These are phyloP conservation scores for Hemistola chrysoprasaria DNA, from an alignment of 2,888 invertebrate genomes.

Conservation along the genomic window DNA sequence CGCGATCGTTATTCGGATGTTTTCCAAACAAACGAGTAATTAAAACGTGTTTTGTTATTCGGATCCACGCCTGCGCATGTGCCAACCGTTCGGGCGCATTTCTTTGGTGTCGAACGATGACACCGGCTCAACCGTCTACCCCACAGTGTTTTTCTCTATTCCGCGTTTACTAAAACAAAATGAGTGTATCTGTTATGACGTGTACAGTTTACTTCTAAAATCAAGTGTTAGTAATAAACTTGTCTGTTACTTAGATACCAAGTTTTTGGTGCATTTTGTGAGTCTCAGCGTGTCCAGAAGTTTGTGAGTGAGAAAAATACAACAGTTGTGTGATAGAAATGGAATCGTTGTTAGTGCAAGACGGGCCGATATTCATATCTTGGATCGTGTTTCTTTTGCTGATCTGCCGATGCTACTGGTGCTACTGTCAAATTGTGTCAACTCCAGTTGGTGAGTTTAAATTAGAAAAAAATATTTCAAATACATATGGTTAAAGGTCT, in stretches of 20 bases:
- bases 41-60: constrained; percentile 54
- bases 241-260: constrained; percentile 7
- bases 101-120: constrained; percentile 71
- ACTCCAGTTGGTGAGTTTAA: too few species aligned
- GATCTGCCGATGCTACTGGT: constrained; percentile 64
- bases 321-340: constrained; percentile 41
- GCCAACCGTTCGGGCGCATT: constrained; percentile 70
- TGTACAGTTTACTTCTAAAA: too few species aligned
- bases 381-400: constrained; percentile 71
- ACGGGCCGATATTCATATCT: constrained; percentile 67
- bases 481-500: too few species aligned
- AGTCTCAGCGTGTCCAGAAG: constrained; percentile 12
- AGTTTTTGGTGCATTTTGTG: constrained; percentile 11
- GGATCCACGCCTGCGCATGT: constrained; percentile 60
- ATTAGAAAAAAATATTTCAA: too few species aligned
- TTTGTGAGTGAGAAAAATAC: constrained; percentile 12
- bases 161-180: constrained; percentile 32
- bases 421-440: constrained; percentile 48
- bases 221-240: constrained; percentile 15
- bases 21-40: constrained; percentile 43
- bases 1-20: constrained; percentile 23
- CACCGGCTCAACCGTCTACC: constrained; percentile 68
- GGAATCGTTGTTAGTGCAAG: constrained; percentile 63
- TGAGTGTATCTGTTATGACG: too few species aligned
- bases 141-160: constrained; percentile 45